Conservation (phyloP, 1,140 invertebrate genomes). For the Sycophila sp. region DNA sequence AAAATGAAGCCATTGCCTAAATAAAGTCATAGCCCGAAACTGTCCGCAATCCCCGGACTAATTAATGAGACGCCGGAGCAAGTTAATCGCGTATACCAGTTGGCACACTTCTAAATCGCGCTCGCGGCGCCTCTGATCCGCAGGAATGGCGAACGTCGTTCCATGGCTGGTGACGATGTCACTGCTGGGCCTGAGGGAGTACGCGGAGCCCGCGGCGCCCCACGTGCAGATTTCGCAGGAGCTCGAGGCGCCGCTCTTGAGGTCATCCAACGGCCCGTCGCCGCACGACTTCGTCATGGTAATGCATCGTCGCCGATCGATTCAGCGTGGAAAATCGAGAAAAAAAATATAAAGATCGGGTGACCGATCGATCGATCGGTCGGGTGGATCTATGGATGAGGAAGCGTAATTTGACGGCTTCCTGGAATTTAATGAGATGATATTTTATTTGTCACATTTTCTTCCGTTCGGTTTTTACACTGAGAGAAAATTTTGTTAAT, state of each 20-base stretch:
- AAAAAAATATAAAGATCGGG: too few relatives aligned
- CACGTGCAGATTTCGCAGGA: constrained; percentile 46
- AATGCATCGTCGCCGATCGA: not conserved
- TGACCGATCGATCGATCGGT: too few relatives aligned
- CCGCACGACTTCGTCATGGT: constrained; percentile 32
- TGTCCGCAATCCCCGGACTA: too few relatives aligned
- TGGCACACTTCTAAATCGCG: not conserved
- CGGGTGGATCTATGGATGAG: too few relatives aligned
- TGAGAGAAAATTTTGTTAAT: too few relatives aligned
- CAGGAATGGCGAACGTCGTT: constrained; percentile 56
- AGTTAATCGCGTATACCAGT: not conserved
- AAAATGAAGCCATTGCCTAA: too few relatives aligned
- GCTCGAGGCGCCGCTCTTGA: constrained; percentile 49
- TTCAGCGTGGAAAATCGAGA: too few relatives aligned
- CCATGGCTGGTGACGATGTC: constrained; percentile 63
- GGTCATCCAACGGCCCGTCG: constrained; percentile 30
- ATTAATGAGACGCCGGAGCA: not conserved
- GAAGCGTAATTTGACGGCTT: too few relatives aligned
- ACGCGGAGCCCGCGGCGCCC: constrained; percentile 46
- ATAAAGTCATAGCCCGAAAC: too few relatives aligned
- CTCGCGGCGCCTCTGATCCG: not conserved
- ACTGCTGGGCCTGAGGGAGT: constrained; percentile 54
- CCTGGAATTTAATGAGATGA: too few relatives aligned
- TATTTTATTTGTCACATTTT: too few relatives aligned
- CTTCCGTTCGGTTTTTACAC: too few relatives aligned